Base-by-base conservation (phyloP, 1,140 invertebrate genomes). In the Sitodiplosis mosellana region DNA sequence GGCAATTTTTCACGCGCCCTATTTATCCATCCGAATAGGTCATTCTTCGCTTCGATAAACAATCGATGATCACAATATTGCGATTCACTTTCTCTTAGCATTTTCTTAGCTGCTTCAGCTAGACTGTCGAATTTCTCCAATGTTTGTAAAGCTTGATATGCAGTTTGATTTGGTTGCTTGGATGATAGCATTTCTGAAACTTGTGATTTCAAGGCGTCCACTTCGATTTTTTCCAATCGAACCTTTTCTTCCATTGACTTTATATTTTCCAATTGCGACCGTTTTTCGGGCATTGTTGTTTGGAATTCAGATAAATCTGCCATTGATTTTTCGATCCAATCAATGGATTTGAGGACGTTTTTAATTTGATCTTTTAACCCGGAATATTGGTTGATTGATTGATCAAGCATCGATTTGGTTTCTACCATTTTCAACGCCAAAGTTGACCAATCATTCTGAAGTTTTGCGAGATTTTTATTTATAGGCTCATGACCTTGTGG, bases 361-460 rank as follows among this genome's bases (percentile, higher is more conserved):
- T 89, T 81, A 54, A 91, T 84, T 62, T 91, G 83, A 60, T 91
- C 84, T 18, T 90, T 60, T 54, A 91, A 81, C 45, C 83, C 85
- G 49, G 85, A 76, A 87, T 87, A 92, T 66, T 86, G 83, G 38
- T 86, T 84, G 20, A 91, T 81, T 2, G 83, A 85, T 56, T 91
- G 87, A 64, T 91, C 87, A n/a, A 93, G 64, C 50, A 81, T 75
- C 1, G 82, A 76, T 64, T 92, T 92, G 0, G 84, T 83, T 60
- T 93, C 87, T 45, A 89, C 77, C 76, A 95, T 89, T 60, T 84
- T 83, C 0, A 86, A 77, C 2, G 87, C 81, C 22, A 94, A 65
- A 2, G 75, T 72, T 45, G 88, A 90, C 84, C 89, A 94, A 54
- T 88, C 79, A 57, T 89, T 84, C 70, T 95, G 90, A 43, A 95